Evolutionary conservation across 1,140 invertebrate species (phyloP).

Genomic region (Tenebrio molitor): DNA sequence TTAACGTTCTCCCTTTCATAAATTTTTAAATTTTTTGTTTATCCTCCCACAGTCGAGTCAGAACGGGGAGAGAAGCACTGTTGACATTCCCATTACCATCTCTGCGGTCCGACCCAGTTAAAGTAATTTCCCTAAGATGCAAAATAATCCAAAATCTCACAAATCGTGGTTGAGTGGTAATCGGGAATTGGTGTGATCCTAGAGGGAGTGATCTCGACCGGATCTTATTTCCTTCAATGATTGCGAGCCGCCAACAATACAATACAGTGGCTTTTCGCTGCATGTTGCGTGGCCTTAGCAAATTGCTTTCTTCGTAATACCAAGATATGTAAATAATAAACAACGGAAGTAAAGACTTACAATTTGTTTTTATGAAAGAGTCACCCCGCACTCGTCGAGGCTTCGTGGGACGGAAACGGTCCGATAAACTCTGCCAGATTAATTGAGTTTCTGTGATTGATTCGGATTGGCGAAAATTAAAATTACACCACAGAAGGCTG

Average conservation of each 20-base stretch:
- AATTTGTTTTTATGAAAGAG: slow-evolving; percentile 4
- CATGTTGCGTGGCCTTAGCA: slow-evolving; percentile 2
- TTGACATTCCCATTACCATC: too few species aligned
- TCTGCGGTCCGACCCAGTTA: too few species aligned
- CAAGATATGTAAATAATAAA: slow-evolving; percentile 33
- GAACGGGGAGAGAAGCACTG: too few species aligned
- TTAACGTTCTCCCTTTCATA: too few species aligned
- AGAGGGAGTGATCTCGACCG: slow-evolving; percentile 35
- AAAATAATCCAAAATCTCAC: slow-evolving; percentile 1
- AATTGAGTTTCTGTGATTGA: too few species aligned
- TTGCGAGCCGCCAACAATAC: slow-evolving; percentile 29
- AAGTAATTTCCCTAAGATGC: slow-evolving; percentile 17
- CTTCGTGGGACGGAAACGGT: not conserved
- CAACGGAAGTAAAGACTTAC: not conserved
- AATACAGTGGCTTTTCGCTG: not conserved
- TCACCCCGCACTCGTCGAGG: not conserved
- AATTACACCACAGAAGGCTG: too few species aligned
- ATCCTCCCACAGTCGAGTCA: too few species aligned
- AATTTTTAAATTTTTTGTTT: too few species aligned
- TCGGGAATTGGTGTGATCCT: slow-evolving; percentile 38
- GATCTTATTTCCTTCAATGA: slow-evolving; percentile 21
- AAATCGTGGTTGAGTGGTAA: slow-evolving; percentile 25
- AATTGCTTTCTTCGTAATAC: slow-evolving; percentile 39
- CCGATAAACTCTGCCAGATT: not conserved
- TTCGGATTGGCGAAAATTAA: too few species aligned